Conservation (phyloP, 1,140 invertebrate species). For the Nixonia krombeini region DNA sequence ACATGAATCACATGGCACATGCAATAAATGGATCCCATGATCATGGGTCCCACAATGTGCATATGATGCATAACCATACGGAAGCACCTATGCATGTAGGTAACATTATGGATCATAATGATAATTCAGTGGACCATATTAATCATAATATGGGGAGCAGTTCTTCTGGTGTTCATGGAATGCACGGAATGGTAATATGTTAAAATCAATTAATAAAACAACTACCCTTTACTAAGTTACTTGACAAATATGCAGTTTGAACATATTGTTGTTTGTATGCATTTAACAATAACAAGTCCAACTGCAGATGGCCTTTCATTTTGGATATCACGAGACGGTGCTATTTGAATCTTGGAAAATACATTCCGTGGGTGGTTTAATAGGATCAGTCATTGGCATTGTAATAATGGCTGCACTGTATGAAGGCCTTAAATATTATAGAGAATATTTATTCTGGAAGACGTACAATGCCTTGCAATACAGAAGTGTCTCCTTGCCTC, state of each 20-base stretch:
- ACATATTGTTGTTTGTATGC: no score
- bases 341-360: slow-evolving; percentile 87
- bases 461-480: slow-evolving; percentile 81
- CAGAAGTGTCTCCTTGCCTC: slow-evolving; percentile 80
- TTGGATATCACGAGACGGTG: slow-evolving; percentile 80
- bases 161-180: no score
- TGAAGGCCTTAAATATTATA: slow-evolving; percentile 93
- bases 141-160: background rate
- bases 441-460: slow-evolving; percentile 88
- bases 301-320: slow-evolving; percentile 83
- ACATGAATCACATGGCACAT: slow-evolving; percentile 31
- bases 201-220: no score
- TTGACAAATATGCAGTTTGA: no score
- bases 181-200: no score
- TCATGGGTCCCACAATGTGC: no score
- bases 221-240: no score
- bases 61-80: no score
- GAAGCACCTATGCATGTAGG: no score
- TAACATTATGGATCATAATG: no score
- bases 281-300: slow-evolving; percentile 8
- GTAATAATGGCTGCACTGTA: slow-evolving; percentile 89
- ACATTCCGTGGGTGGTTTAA: slow-evolving; percentile 78
- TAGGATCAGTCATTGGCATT: slow-evolving; percentile 88
- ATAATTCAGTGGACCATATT: slow-evolving; percentile 23
- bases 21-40: no score